These are phyloP conservation scores for Cygnus atratus DNA, from an alignment of 2,113 vertebrate species.

Conservation along the genomic window DNA sequence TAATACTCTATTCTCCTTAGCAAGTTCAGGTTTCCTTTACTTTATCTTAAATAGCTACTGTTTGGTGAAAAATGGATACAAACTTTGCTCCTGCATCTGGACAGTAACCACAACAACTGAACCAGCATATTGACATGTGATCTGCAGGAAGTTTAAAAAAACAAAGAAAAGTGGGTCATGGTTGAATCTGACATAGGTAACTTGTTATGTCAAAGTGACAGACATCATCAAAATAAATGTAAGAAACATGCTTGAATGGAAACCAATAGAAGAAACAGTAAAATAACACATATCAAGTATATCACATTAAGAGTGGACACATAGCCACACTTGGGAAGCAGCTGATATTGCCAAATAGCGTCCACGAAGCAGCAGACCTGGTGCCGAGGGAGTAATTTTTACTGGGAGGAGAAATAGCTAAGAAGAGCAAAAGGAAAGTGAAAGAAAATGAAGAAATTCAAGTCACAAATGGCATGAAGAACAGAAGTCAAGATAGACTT, in stretches of 20 bases:
- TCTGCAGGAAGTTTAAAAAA: not conserved
- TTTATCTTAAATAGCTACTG: not conserved
- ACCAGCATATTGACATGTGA: rapidly evolving
- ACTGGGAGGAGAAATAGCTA: not conserved
- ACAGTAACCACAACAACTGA: not conserved
- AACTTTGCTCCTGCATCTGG: not conserved
- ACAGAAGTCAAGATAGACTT: not conserved
- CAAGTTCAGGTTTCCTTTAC: not conserved
- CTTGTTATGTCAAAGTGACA: not conserved
- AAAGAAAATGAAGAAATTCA: not conserved
- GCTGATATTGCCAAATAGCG: not conserved
- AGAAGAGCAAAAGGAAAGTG: not conserved
- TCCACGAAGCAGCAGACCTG: not conserved
- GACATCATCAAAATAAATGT: not conserved
- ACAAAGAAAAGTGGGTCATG: not conserved
- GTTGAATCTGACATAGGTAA: not conserved
- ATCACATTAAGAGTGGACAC: not conserved
- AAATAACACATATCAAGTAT: not conserved
- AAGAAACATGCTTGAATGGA: not conserved
- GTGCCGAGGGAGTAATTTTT: not conserved
- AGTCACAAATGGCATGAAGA: not conserved
- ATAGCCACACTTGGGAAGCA: not conserved
- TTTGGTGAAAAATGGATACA: not conserved
- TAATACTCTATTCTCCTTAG: not conserved
- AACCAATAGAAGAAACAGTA: not conserved